A percentile compares a stretch with the other conserved stretches of the same genome.
Conservation (phyloP, 2,888 invertebrate genomes). For the Sussaba pulchella region DNA sequence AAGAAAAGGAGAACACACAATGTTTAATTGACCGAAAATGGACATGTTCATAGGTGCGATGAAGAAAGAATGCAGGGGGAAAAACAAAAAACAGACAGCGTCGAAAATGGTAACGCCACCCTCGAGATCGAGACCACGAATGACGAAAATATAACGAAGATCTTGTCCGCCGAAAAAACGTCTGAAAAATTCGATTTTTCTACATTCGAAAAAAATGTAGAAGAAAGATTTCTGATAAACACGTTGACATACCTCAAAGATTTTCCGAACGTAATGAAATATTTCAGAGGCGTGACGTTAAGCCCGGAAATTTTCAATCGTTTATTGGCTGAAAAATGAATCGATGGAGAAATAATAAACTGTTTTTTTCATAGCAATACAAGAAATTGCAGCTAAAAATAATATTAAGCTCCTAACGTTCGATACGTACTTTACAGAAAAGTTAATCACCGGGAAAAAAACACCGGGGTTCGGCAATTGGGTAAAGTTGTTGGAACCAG, state of each 20-base stretch:
- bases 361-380: constrained; percentile 14
- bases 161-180: background rate
- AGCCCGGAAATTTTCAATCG: background rate
- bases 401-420: background rate
- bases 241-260: constrained; percentile 8
- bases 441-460: background rate
- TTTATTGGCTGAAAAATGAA: background rate
- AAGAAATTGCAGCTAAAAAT: background rate
- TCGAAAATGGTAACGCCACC: background rate
- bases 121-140: no score
- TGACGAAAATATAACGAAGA: no score
- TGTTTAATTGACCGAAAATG: background rate
- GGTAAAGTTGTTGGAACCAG: constrained; percentile 1
- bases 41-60: background rate
- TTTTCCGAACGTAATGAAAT: constrained; percentile 10
- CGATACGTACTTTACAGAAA: constrained; percentile 13
- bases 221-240: background rate
- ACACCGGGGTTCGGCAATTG: constrained; percentile 24
- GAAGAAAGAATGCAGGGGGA: background rate
- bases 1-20: background rate
- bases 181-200: background rate
- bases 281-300: constrained; percentile 14
- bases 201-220: background rate
- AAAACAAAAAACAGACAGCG: background rate
- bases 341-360: constrained; percentile 11